A percentile compares a stretch with the other conserved stretches of the same genome.
Evolutionary conservation across 2,113 vertebrate species (phyloP).

Genomic region (Rhinogobius similis): DNA sequence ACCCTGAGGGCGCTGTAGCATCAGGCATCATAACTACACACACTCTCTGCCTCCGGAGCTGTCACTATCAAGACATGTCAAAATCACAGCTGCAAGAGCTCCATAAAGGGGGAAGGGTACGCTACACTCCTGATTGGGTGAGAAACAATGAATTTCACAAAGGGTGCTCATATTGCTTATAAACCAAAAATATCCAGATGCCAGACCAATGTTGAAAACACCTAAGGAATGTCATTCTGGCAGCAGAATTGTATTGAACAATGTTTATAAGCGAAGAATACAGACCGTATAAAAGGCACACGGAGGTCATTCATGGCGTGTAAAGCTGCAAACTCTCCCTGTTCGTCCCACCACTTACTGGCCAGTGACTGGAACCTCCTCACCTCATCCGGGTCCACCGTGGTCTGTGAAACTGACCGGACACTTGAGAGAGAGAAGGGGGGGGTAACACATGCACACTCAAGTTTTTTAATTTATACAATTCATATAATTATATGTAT

Average conservation of each 20-base stretch:
- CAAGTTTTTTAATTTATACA: no score
- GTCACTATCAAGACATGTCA: conserved; percentile 55
- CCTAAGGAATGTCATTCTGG: background rate
- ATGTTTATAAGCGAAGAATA: background rate
- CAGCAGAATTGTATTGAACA: background rate
- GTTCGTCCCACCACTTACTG: conserved; percentile 92
- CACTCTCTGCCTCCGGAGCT: conserved; percentile 33
- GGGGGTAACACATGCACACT: background rate
- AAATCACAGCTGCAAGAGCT: conserved; percentile 22
- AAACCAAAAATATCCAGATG: conserved; percentile 53
- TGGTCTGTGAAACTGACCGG: conserved; percentile 73
- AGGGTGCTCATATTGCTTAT: conserved; percentile 40
- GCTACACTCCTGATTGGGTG: conserved; percentile 17
- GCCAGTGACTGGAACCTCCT: conserved; percentile 87
- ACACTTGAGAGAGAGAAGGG: conserved; percentile 3
- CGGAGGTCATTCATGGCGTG: conserved; percentile 95
- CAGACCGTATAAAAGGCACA: conserved; percentile 94
- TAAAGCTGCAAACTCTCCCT: conserved; percentile 86
- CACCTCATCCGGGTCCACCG: conserved; percentile 86
- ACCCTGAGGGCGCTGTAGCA: conserved; percentile 37
- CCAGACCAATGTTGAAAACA: conserved; percentile 2
- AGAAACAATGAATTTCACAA: conserved; percentile 32
- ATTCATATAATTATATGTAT: no score
- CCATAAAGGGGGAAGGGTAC: conserved; percentile 23
- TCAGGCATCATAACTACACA: conserved; percentile 35